These are phyloP conservation scores for Chloroclysta siterata DNA, from an alignment of 2,888 invertebrate species.

Conservation along the genomic window DNA sequence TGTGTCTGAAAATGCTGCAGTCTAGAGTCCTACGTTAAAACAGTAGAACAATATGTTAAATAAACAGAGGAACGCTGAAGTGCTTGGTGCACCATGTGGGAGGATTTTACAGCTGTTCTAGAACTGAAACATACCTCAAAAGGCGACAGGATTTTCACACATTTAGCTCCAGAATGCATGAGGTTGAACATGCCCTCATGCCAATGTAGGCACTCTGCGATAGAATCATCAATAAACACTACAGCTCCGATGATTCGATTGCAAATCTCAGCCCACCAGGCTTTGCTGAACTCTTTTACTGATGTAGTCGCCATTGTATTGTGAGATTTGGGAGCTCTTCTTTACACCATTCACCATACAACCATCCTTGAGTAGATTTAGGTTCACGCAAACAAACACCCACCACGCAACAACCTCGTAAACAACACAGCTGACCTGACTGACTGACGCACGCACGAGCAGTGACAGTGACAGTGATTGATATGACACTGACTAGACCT, in stretches of 20 bases:
- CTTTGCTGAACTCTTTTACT: slow-evolving; percentile 75
- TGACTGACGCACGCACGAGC: too few relatives aligned
- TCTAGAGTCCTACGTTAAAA: too few relatives aligned
- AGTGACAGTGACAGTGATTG: too few relatives aligned
- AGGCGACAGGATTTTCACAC: slow-evolving; percentile 87
- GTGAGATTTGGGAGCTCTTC: not conserved
- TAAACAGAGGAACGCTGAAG: too few relatives aligned
- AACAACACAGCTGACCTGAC: too few relatives aligned
- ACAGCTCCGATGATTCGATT: slow-evolving; percentile 86
- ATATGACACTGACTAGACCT: too few relatives aligned
- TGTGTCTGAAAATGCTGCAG: too few relatives aligned
- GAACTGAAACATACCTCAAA: slow-evolving; percentile 78
- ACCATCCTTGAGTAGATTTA: not conserved
- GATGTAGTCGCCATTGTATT: slow-evolving; percentile 54
- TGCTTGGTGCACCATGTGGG: too few relatives aligned
- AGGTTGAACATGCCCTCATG: slow-evolving; percentile 86
- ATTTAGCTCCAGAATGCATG: slow-evolving; percentile 85
- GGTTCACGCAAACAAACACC: not conserved
- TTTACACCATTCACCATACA: not conserved
- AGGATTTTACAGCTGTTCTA: not conserved
- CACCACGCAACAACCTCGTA: too few relatives aligned
- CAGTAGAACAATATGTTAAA: too few relatives aligned
- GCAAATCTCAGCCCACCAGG: slow-evolving; percentile 86
- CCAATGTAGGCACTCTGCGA: slow-evolving; percentile 89
- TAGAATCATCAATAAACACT: slow-evolving; percentile 87